Conservation (phyloP, 2,888 invertebrate species). For the Epiblema foenella region DNA sequence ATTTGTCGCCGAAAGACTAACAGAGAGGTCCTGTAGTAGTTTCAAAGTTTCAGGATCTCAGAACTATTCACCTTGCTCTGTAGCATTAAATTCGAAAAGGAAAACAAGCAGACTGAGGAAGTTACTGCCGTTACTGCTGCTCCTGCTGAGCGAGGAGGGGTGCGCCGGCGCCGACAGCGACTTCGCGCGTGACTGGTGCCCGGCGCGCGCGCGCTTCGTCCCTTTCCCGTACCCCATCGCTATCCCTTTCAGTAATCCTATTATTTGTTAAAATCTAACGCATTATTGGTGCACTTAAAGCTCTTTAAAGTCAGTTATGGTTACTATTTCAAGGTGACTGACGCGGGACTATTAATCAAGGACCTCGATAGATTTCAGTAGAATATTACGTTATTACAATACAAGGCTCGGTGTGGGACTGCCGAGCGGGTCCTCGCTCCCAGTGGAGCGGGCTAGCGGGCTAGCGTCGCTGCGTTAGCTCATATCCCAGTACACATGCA, state of each 20-base stretch:
- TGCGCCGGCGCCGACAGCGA: neutral
- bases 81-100: neutral
- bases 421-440: too few relatives aligned
- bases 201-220: neutral
- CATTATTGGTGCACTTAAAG: too few relatives aligned
- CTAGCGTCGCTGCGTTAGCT: too few relatives aligned
- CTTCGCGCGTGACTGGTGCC: too few relatives aligned
- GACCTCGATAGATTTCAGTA: too few relatives aligned
- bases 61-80: neutral
- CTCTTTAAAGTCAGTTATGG: too few relatives aligned
- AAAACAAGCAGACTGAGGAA: neutral
- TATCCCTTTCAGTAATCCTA: neutral
- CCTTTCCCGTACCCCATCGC: neutral
- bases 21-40: neutral
- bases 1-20: neutral
- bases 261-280: neutral
- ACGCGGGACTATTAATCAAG: too few relatives aligned
- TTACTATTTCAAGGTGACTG: too few relatives aligned
- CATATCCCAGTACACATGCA: too few relatives aligned
- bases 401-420: too few relatives aligned
- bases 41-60: neutral
- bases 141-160: neutral
- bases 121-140: neutral
- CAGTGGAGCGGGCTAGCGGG: too few relatives aligned
- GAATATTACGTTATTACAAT: too few relatives aligned